Conservation (phyloP, 2,113 vertebrate genomes). For the Azemiops feae region DNA sequence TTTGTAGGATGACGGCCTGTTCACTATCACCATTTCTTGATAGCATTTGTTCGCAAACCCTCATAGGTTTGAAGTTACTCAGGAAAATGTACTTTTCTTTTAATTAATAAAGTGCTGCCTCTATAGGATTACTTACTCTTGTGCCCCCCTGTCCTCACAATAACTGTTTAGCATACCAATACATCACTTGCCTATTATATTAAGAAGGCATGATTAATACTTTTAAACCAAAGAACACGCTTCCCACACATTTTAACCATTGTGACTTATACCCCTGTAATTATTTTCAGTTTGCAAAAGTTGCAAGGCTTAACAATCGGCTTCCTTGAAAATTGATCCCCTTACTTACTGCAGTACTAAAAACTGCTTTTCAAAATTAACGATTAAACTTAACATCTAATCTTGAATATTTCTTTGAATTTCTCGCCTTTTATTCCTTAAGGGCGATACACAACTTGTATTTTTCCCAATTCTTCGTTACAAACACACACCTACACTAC, state of each 20-base stretch:
- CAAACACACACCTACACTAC: not conserved
- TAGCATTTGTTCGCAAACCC: not conserved
- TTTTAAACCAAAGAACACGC: conserved; percentile 7
- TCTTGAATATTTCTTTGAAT: not conserved
- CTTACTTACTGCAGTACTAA: conserved; percentile 37
- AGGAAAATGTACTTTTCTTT: not conserved
- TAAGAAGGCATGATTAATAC: not conserved
- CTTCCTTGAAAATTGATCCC: conserved; percentile 63
- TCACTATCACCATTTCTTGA: not conserved
- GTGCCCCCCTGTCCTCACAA: not conserved
- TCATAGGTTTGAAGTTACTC: not conserved
- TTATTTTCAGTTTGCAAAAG: conserved; percentile 34
- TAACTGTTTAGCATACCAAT: not conserved
- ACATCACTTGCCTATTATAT: not conserved
- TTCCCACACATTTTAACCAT: not conserved
- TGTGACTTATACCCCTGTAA: conserved; percentile 33
- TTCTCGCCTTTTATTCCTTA: not conserved
- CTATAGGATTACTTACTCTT: not conserved
- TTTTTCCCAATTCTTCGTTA: not conserved
- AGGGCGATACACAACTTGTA: not conserved
- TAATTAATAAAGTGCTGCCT: not conserved
- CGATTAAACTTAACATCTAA: conserved; percentile 28
- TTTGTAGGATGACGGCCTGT: not conserved
- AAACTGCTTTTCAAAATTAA: conserved; percentile 42
- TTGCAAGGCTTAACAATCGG: conserved; percentile 50